phyloP scores from a whole-genome alignment of 1,140 invertebrate species.

The Melanaphis sacchari region DNA sequence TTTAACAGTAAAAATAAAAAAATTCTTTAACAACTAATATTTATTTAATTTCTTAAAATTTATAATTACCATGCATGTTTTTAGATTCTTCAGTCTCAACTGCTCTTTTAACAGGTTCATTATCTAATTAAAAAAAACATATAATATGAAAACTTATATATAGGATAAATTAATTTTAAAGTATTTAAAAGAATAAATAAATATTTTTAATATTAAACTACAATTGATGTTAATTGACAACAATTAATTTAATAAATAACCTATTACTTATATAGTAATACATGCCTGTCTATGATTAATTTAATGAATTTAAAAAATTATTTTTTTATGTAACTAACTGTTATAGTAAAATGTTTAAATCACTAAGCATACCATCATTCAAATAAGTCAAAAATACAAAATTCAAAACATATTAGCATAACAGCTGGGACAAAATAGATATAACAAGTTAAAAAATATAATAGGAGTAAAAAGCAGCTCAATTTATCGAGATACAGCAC shows the following conservation, averaged over 20 bases:
- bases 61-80: background rate
- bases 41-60: background rate
- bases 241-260: too few relatives aligned
- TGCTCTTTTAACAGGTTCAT: background rate
- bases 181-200: background rate
- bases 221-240: too few relatives aligned
- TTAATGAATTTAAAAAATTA: background rate
- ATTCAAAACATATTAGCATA: too few relatives aligned
- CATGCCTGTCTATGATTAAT: too few relatives aligned
- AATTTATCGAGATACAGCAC: too few relatives aligned
- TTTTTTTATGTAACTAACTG: background rate
- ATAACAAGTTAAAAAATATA: too few relatives aligned
- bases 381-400: too few relatives aligned
- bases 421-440: too few relatives aligned
- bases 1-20: background rate
- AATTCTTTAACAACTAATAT: background rate
- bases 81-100: background rate
- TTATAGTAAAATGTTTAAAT: too few relatives aligned
- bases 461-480: too few relatives aligned
- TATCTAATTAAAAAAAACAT: slow-evolving; percentile 5
- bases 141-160: background rate
- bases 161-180: background rate
- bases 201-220: too few relatives aligned
- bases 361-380: too few relatives aligned
- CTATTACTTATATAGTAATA: background rate